Percentiles rank a stretch among this genome's conserved stretches.
Evolutionary conservation across 1,140 invertebrate genomes (phyloP).

Genomic region (Eueides isabella): DNA sequence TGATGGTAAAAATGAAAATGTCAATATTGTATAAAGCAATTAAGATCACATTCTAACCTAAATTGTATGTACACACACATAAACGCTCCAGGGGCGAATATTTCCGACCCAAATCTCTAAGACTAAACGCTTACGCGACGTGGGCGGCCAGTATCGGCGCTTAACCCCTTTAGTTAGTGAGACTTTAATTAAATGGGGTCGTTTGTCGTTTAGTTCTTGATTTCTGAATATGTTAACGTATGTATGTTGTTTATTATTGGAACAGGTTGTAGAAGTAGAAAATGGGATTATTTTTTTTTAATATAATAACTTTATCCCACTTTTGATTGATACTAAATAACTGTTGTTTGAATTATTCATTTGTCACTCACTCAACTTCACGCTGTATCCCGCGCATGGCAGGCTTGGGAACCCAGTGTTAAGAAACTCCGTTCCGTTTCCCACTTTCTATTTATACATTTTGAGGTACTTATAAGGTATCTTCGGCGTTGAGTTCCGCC

Average conservation of each 20-base stretch:
- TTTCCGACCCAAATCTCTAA: constrained; percentile 24
- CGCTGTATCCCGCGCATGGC: too few relatives aligned
- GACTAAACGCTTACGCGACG: constrained; percentile 9
- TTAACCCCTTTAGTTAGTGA: constrained; percentile 16
- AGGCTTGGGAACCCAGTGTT: neutral
- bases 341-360: too few relatives aligned
- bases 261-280: neutral
- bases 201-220: constrained; percentile 12
- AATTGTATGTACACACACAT: neutral
- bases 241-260: neutral
- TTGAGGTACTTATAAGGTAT: too few relatives aligned
- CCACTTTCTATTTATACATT: too few relatives aligned
- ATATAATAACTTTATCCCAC: too few relatives aligned
- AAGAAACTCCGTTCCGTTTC: neutral
- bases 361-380: too few relatives aligned
- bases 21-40: neutral
- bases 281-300: too few relatives aligned
- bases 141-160: neutral
- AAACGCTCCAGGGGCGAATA: constrained; percentile 15
- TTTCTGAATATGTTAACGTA: neutral
- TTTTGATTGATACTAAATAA: too few relatives aligned
- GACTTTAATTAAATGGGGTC: constrained; percentile 17
- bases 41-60: constrained; percentile 10
- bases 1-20: neutral
- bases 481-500: too few relatives aligned